Conservation (phyloP, 2,797 vertebrate genomes). For the Lateolabrax maculatus region DNA sequence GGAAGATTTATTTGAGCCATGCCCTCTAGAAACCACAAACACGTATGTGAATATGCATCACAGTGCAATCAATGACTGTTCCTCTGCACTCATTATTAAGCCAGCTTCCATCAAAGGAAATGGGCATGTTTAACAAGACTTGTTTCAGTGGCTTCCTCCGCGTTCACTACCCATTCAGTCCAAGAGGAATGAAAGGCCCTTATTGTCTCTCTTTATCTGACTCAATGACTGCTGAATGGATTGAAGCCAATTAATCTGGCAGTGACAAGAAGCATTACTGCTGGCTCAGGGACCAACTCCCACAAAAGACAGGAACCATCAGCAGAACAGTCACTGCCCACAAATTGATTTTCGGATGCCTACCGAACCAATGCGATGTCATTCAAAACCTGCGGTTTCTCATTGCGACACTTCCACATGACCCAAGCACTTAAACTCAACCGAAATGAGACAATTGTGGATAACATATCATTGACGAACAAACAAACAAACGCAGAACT, state of each 20-base stretch:
- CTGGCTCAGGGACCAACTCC: slow-evolving; percentile 75
- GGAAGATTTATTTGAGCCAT: slow-evolving; percentile 75
- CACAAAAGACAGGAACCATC: slow-evolving; percentile 72
- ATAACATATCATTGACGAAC: slow-evolving; percentile 1
- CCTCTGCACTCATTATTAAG: slow-evolving; percentile 53
- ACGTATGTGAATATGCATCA: slow-evolving; percentile 58
- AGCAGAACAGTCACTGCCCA: slow-evolving; percentile 66
- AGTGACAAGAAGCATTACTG: slow-evolving; percentile 71
- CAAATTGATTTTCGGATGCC: slow-evolving; percentile 72
- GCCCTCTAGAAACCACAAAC: slow-evolving; percentile 59
- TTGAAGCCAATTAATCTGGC: slow-evolving; percentile 80
- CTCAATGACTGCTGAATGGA: slow-evolving; percentile 74
- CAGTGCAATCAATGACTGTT: slow-evolving; percentile 67
- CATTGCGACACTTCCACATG: slow-evolving; percentile 34
- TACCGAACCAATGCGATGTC: slow-evolving; percentile 51
- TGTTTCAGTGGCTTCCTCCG: slow-evolving; percentile 60
- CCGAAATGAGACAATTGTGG: slow-evolving; percentile 14
- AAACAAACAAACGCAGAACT: not conserved
- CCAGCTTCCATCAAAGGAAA: slow-evolving; percentile 65
- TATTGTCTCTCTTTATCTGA: slow-evolving; percentile 79
- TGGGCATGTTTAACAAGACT: slow-evolving; percentile 70
- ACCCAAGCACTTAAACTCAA: slow-evolving; percentile 33
- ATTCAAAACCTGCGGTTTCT: slow-evolving; percentile 63
- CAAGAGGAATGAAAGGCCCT: slow-evolving; percentile 70
- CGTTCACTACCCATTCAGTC: slow-evolving; percentile 55